Percentiles rank a stretch among this genome's conserved stretches.
Evolutionary conservation across 1,140 invertebrate genomes (phyloP).

Genomic region (Parapsyche elsis): DNA sequence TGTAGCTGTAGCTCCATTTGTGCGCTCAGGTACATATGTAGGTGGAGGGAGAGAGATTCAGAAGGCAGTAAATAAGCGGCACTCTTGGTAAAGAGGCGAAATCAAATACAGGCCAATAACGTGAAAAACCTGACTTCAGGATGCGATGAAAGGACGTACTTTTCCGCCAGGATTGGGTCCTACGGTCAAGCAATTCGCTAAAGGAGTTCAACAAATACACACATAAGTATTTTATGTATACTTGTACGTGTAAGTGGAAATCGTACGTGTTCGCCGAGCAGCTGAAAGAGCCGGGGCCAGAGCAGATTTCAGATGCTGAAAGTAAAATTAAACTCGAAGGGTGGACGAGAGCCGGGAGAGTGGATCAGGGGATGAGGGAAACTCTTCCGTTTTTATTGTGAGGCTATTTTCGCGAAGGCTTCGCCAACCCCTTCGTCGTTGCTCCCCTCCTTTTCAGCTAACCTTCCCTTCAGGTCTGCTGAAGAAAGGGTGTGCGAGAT

Average conservation of each 20-base stretch:
- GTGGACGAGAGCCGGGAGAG: not conserved
- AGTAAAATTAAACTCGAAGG: constrained; percentile 5
- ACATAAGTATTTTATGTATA: not conserved
- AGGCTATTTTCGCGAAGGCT: constrained; percentile 4
- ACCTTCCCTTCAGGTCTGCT: not conserved
- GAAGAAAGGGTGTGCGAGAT: not conserved
- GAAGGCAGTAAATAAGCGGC: constrained; percentile 14
- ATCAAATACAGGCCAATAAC: constrained; percentile 32
- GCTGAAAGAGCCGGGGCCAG: not conserved
- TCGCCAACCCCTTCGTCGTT: not conserved
- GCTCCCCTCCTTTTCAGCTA: too few species aligned
- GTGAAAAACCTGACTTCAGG: constrained; percentile 8
- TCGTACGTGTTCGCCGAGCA: not conserved
- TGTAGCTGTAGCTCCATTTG: too few species aligned
- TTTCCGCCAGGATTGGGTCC: not conserved
- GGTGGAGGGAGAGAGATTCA: too few species aligned
- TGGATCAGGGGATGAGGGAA: not conserved
- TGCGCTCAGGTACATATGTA: too few species aligned
- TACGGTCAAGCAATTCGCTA: constrained; percentile 25
- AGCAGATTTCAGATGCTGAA: constrained; percentile 14
- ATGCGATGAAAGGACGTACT: constrained; percentile 13
- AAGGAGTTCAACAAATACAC: not conserved
- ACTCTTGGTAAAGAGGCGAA: not conserved
- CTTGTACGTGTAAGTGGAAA: not conserved
- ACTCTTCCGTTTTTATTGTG: constrained; percentile 25